Conservation (phyloP, 2,113 vertebrate genomes). For the Haplotaxodon microlepis region DNA sequence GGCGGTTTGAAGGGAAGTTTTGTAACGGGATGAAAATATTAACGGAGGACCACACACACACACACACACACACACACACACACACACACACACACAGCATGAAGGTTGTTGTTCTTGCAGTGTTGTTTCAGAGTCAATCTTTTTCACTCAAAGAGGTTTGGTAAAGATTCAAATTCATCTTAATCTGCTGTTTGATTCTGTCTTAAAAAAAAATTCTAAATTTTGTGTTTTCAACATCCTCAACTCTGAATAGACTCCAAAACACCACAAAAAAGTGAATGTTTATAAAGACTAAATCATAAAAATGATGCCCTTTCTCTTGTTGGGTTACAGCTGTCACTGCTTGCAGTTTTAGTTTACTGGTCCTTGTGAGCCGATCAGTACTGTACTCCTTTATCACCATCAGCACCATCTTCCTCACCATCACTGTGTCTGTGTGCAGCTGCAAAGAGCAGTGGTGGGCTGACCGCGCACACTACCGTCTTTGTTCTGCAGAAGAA, state of each 20-base stretch:
- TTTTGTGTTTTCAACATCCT: background rate
- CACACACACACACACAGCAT: background rate
- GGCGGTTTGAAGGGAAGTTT: slow-evolving; percentile 38
- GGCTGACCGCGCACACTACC: slow-evolving; percentile 33
- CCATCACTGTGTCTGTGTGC: slow-evolving; percentile 18
- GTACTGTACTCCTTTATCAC: slow-evolving; percentile 2
- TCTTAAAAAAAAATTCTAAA: background rate
- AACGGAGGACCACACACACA: background rate
- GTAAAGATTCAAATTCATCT: background rate
- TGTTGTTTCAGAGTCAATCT: slow-evolving; percentile 29
- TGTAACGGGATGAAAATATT: slow-evolving; percentile 11
- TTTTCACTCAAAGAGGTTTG: background rate
- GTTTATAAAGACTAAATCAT: background rate
- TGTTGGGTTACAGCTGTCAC: background rate
- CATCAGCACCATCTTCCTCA: background rate
- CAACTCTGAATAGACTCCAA: background rate
- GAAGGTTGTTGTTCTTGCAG: background rate
- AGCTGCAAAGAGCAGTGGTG: slow-evolving; percentile 44
- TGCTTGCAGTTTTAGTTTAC: background rate
- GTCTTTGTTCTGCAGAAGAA: slow-evolving; percentile 41
- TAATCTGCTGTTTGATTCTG: background rate
- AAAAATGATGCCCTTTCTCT: background rate
- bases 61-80: background rate
- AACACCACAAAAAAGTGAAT: background rate
- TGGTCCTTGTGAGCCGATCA: background rate